These are phyloP conservation scores for Polydrusus pterygomalis DNA, from an alignment of 2,888 invertebrate genomes.

Conservation along the genomic window DNA sequence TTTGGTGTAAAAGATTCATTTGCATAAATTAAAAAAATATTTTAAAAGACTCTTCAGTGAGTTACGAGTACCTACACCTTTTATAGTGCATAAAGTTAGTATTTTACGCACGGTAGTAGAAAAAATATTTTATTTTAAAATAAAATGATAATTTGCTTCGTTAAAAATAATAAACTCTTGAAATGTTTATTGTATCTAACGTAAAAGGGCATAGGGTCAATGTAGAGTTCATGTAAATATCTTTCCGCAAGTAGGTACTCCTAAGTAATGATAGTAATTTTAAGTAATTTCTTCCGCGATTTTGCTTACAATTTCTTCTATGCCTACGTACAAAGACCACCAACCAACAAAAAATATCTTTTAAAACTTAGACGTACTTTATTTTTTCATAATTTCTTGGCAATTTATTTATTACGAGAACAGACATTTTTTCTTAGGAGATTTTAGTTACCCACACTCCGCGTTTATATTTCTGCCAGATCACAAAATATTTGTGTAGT, in stretches of 20 bases:
- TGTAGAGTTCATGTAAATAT: constrained; percentile 25
- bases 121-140: too few relatives aligned
- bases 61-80: too few relatives aligned
- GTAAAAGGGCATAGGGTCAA: constrained; percentile 13
- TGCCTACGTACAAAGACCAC: constrained; percentile 19
- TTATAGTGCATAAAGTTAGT: too few relatives aligned
- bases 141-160: background rate
- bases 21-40: too few relatives aligned
- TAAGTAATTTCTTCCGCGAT: constrained; percentile 34
- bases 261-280: constrained; percentile 34
- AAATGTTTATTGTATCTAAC: constrained; percentile 8
- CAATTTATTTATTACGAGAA: too few relatives aligned
- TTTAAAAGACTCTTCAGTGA: too few relatives aligned
- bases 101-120: too few relatives aligned
- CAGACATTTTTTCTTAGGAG: too few relatives aligned
- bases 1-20: too few relatives aligned
- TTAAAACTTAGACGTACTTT: background rate
- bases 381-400: background rate
- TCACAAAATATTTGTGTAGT: too few relatives aligned
- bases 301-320: constrained; percentile 9
- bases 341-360: background rate
- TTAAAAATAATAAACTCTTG: background rate
- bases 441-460: too few relatives aligned
- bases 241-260: constrained; percentile 21
- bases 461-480: too few relatives aligned